phyloP scores from a whole-genome alignment of 2,888 invertebrate species.

The Drosophila paramelanica region DNA sequence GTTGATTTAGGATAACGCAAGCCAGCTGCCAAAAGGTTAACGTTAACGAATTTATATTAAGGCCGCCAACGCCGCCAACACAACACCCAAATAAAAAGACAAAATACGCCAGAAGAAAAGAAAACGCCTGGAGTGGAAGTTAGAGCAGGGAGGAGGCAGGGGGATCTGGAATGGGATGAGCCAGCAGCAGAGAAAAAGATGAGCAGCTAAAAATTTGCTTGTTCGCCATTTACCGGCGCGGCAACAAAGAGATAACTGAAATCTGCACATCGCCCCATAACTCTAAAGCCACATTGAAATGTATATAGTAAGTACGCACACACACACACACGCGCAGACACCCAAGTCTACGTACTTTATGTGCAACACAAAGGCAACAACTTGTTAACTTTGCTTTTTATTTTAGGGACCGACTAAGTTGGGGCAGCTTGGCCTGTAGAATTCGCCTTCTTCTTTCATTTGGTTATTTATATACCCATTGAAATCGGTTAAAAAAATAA shows the following conservation, averaged over 20 bases:
- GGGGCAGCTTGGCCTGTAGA: slow-evolving; percentile 19
- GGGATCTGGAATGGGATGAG: no score
- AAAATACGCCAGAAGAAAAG: slow-evolving; percentile 21
- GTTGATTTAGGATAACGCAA: slow-evolving; percentile 77
- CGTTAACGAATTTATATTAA: slow-evolving; percentile 73
- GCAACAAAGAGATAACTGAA: slow-evolving; percentile 60
- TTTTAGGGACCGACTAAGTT: slow-evolving; percentile 57
- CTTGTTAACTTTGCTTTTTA: slow-evolving; percentile 79
- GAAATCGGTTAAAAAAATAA: not conserved
- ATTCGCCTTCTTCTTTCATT: slow-evolving; percentile 23
- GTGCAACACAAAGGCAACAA: slow-evolving; percentile 63
- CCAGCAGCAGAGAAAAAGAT: slow-evolving; percentile 35
- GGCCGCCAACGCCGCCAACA: slow-evolving; percentile 28
- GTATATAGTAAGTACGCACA: slow-evolving; percentile 24
- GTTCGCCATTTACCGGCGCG: slow-evolving; percentile 57
- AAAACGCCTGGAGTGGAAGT: not conserved
- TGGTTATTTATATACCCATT: slow-evolving; percentile 1
- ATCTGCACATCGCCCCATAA: slow-evolving; percentile 51
- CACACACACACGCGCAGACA: slow-evolving; percentile 11
- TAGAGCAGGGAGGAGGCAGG: not conserved
- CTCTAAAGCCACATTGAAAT: slow-evolving; percentile 60
- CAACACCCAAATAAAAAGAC: slow-evolving; percentile 35
- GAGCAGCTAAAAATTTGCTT: slow-evolving; percentile 69
- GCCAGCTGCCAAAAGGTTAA: slow-evolving; percentile 73
- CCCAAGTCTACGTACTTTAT: slow-evolving; percentile 32